phyloP scores from a whole-genome alignment of 1,140 invertebrate species.

The Acyrthosiphon pisum region DNA sequence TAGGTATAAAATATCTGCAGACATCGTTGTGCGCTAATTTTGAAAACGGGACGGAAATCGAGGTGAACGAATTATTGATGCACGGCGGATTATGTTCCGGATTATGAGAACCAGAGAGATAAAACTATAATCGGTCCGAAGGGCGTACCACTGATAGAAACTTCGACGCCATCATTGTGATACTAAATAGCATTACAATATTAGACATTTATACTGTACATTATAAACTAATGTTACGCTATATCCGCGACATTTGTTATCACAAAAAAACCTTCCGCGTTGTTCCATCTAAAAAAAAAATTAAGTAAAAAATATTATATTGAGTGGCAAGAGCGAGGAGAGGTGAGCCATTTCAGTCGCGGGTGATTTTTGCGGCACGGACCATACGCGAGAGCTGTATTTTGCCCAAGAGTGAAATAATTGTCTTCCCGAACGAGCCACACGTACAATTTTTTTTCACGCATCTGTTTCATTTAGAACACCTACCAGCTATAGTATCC shows the following conservation, averaged over 20 bases:
- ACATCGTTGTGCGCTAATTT: not conserved
- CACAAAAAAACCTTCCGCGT: not conserved
- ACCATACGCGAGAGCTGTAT: too few species aligned
- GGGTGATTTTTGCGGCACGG: too few species aligned
- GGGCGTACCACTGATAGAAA: not conserved
- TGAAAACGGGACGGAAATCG: not conserved
- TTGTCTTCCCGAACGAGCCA: too few species aligned
- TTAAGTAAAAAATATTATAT: not conserved
- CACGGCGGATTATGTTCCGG: too few species aligned
- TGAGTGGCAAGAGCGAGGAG: too few species aligned
- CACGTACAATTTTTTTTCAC: too few species aligned
- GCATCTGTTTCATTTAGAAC: too few species aligned
- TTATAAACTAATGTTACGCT: not conserved
- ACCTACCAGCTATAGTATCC: too few species aligned
- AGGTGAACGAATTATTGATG: conserved; percentile 15
- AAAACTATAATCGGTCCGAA: not conserved
- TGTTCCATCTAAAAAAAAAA: not conserved
- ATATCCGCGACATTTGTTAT: not conserved
- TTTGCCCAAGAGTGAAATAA: too few species aligned
- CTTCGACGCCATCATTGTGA: not conserved
- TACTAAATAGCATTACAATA: not conserved
- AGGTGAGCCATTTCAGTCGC: too few species aligned
- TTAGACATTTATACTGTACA: not conserved
- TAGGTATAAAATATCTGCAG: not conserved
- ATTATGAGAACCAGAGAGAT: not conserved